phyloP scores from a whole-genome alignment of 2,113 vertebrate genomes.

The Solenodon paradoxus region DNA sequence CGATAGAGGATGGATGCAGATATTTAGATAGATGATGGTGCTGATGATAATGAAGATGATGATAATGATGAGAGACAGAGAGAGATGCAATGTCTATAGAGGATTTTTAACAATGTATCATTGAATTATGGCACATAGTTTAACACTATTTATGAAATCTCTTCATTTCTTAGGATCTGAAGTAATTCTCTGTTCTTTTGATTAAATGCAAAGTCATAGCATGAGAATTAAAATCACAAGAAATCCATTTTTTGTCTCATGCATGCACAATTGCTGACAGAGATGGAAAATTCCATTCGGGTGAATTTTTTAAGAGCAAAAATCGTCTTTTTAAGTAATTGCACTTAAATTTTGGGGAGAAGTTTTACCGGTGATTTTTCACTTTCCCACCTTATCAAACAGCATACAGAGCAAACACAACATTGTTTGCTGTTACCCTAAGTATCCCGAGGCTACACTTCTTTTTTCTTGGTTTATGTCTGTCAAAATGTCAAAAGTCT shows the following conservation, averaged over 20 bases:
- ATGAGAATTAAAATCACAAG: neutral
- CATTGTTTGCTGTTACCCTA: neutral
- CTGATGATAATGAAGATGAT: no score
- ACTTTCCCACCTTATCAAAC: neutral
- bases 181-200: neutral
- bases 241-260: neutral
- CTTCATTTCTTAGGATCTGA: neutral
- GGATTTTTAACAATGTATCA: neutral
- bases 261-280: neutral
- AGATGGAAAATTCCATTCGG: neutral
- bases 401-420: neutral
- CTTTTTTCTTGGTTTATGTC: neutral
- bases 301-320: neutral
- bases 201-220: neutral
- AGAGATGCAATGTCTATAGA: neutral
- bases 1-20: neutral
- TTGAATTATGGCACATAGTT: neutral
- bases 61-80: no score
- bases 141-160: neutral
- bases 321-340: neutral
- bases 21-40: no score
- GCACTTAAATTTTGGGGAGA: neutral
- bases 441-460: neutral
- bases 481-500: constrained; percentile 40
- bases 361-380: neutral